Base-by-base conservation (phyloP, 2,797 vertebrate genomes). In the Manis crassicaudata region DNA sequence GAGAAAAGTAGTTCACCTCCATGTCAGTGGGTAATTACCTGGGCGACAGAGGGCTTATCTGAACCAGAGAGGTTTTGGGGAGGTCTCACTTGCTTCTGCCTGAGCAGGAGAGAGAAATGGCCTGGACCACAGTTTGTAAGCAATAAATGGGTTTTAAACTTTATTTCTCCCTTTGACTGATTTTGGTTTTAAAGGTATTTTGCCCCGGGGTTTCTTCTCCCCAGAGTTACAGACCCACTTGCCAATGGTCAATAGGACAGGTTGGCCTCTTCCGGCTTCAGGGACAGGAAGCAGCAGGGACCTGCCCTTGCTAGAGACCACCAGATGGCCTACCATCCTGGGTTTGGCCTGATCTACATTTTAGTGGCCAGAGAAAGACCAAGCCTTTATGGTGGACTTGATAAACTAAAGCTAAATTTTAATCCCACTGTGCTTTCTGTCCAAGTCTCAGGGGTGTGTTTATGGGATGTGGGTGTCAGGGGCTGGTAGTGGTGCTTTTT, bases 311-410 rank as follows among this genome's bases (percentile, higher is more conserved):
- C 87, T 92, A 85, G 84, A 95, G 92, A 92, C 50, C 13, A 67
- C 88, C 95, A 80, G 92, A 92, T 93, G 95, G 96, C 63, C 76
- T 27, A n/a, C 67, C 80, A 84, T 84, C 76, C 96, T 68, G 68
- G 75, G 62, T 83, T 77, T 20, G 32, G 92, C 60, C 77, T 85
- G 72, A n/a, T 91, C 60, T 54, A 27, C 63, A 29, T 77, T 90
- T 80, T 35, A 37, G 75, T 9, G 32, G 81, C 54, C 67, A 50
- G 68, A 54, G 18, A 35, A 86, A 92, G 76, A 96, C n/a, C 6
- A 27, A 72, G 46, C 16, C 56, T 95, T 70, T 62, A 3, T 2
- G 4, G 43, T 27, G 62, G 60, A 35, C 35, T 73, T 32, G 32
- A 60, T 75, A 54, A 83, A 79, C 16, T 6, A 52, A 82, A 62